These are phyloP conservation scores for Poecilia velifera DNA, from an alignment of 2,797 vertebrate genomes.

Conservation along the genomic window DNA sequence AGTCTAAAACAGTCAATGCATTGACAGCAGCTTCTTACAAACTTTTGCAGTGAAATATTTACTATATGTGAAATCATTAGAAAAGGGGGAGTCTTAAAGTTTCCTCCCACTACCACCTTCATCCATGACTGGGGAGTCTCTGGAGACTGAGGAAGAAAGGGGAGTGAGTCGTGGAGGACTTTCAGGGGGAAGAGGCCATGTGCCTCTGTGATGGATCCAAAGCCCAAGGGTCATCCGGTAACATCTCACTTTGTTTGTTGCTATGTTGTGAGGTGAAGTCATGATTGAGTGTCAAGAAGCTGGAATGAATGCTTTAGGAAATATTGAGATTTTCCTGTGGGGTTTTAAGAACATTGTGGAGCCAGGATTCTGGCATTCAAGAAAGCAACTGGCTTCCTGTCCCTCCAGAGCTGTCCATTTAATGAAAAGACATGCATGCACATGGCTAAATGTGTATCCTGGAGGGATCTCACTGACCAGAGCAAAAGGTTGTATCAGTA, in stretches of 20 bases:
- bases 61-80: background rate
- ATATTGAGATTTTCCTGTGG: constrained; percentile 38
- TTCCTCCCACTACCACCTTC: constrained; percentile 2
- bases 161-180: constrained; percentile 30
- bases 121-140: constrained; percentile 29
- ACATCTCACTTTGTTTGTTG: constrained; percentile 61
- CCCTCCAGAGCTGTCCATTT: constrained; percentile 7
- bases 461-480: constrained; percentile 38
- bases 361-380: constrained; percentile 14
- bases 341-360: constrained; percentile 8
- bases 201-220: constrained; percentile 28
- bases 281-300: constrained; percentile 39
- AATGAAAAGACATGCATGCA: constrained; percentile 18
- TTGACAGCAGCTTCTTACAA: background rate
- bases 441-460: constrained; percentile 6
- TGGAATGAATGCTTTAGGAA: constrained; percentile 31
- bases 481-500: constrained; percentile 50
- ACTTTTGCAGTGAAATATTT: background rate
- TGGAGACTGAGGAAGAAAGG: constrained; percentile 21
- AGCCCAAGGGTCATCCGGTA: constrained; percentile 46
- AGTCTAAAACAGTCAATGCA: background rate
- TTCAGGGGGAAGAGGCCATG: constrained; percentile 31
- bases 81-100: background rate
- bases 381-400: constrained; percentile 20
- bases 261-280: constrained; percentile 66